Conservation (phyloP, 1,140 invertebrate species). For the Drosophila biarmipes region DNA sequence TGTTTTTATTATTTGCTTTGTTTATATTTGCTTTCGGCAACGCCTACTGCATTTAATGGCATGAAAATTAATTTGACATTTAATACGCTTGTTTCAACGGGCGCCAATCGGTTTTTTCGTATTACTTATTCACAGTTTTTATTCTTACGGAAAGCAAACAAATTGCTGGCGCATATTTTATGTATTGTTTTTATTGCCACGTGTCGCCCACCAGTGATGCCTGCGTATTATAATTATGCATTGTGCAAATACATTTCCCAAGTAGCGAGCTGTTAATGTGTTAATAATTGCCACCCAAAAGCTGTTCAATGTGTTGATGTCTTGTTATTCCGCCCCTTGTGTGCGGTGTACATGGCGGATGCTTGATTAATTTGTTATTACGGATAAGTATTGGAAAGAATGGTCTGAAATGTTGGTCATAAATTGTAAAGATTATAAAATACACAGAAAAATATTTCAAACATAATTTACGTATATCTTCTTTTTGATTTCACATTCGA, state of each 20-base stretch:
- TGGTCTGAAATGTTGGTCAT: not conserved
- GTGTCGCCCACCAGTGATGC: conserved; percentile 50
- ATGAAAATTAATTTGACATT: conserved; percentile 75
- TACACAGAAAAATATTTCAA: too few species aligned
- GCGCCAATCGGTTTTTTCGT: conserved; percentile 25
- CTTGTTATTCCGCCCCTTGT: conserved; percentile 17
- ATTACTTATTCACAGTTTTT: conserved; percentile 64
- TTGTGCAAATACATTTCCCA: conserved; percentile 71
- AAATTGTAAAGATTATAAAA: too few species aligned
- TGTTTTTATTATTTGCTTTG: conserved; percentile 34
- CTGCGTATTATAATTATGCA: conserved; percentile 65
- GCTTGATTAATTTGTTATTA: conserved; percentile 31
- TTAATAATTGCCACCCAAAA: conserved; percentile 64
- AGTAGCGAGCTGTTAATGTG: conserved; percentile 69
- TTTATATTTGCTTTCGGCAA: conserved; percentile 20
- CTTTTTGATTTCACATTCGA: too few species aligned
- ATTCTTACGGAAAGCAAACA: conserved; percentile 59
- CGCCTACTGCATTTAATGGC: conserved; percentile 70
- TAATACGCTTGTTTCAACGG: conserved; percentile 48
- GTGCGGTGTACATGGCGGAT: conserved; percentile 2
- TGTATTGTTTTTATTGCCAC: conserved; percentile 55
- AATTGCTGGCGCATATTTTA: conserved; percentile 51
- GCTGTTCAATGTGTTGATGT: conserved; percentile 45
- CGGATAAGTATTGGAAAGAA: not conserved
- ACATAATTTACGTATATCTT: too few species aligned